These are phyloP conservation scores for Phyllopteryx taeniolatus DNA, from an alignment of 2,113 vertebrate genomes.

Conservation along the genomic window DNA sequence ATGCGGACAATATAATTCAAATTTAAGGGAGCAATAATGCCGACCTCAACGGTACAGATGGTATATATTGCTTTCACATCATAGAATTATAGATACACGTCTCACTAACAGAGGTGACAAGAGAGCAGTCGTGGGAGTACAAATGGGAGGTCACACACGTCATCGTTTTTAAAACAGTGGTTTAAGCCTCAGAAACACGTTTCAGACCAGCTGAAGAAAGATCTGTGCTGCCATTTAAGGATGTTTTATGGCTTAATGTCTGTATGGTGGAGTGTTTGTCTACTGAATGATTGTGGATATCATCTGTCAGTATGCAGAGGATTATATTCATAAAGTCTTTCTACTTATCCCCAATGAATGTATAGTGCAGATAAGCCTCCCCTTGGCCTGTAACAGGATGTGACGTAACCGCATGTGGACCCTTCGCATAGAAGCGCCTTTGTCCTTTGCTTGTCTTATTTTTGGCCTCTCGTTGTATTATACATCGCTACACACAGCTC, in stretches of 20 bases:
- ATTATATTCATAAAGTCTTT: conserved; percentile 47
- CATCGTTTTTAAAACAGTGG: background rate
- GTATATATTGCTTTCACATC: conserved; percentile 1
- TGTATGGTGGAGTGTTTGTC: conserved; percentile 25
- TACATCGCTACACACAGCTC: background rate
- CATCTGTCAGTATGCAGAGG: conserved; percentile 51
- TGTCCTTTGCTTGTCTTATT: conserved; percentile 4
- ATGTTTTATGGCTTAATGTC: conserved; percentile 18
- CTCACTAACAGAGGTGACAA: background rate
- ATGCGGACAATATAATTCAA: background rate
- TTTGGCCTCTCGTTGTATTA: conserved; percentile 7
- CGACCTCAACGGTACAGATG: background rate
- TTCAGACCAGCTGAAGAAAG: conserved; percentile 68
- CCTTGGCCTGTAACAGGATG: conserved; percentile 33
- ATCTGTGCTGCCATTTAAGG: conserved; percentile 17
- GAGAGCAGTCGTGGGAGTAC: background rate
- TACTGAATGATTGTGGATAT: conserved; percentile 31
- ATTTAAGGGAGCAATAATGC: background rate
- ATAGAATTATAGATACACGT: background rate
- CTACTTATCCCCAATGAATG: conserved; percentile 32
- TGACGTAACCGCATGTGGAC: conserved; percentile 34
- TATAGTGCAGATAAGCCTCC: conserved; percentile 23
- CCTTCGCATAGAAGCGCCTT: conserved; percentile 24
- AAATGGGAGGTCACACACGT: background rate
- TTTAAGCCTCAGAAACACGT: conserved; percentile 26